phyloP scores from a whole-genome alignment of 37 sponge, comb jelly and placozoan species.

The Lycopodina hypogea region DNA sequence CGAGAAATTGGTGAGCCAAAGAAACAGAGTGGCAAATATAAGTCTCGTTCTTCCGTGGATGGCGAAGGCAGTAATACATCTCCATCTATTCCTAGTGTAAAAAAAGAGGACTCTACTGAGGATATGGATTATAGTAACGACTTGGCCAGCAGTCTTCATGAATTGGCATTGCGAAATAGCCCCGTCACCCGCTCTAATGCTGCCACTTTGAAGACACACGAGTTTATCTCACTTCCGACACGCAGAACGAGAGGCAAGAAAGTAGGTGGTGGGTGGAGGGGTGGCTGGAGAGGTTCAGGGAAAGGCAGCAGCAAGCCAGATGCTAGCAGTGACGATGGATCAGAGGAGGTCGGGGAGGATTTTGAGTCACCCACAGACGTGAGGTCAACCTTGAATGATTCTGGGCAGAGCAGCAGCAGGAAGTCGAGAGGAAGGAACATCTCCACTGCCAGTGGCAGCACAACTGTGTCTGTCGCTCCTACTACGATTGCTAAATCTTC shows the following conservation, averaged over 20 bases:
- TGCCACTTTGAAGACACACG: conserved; percentile 31
- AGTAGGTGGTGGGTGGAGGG: conserved; percentile 11
- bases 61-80: not conserved
- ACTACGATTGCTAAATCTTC: not conserved
- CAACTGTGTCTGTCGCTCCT: too few species aligned
- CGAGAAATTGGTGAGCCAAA: conserved; percentile 2
- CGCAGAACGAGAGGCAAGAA: not conserved
- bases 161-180: conserved; percentile 8
- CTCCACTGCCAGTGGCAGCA: too few species aligned
- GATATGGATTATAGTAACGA: too few species aligned
- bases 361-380: not conserved
- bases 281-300: conserved; percentile 7
- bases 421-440: too few species aligned
- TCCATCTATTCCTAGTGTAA: not conserved
- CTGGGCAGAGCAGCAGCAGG: too few species aligned
- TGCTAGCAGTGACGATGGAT: not conserved
- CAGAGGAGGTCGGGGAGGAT: conserved; percentile 7
- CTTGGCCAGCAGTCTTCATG: not conserved
- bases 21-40: not conserved
- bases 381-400: too few species aligned
- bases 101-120: too few species aligned
- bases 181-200: conserved; percentile 53
- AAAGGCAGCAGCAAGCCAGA: not conserved
- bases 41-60: not conserved
- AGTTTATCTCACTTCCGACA: conserved; percentile 42